Evolutionary conservation across 2,113 vertebrate genomes (phyloP), one percentile per base, ranked within the genome.

Genomic region (Aegotheles bennettii): DNA sequence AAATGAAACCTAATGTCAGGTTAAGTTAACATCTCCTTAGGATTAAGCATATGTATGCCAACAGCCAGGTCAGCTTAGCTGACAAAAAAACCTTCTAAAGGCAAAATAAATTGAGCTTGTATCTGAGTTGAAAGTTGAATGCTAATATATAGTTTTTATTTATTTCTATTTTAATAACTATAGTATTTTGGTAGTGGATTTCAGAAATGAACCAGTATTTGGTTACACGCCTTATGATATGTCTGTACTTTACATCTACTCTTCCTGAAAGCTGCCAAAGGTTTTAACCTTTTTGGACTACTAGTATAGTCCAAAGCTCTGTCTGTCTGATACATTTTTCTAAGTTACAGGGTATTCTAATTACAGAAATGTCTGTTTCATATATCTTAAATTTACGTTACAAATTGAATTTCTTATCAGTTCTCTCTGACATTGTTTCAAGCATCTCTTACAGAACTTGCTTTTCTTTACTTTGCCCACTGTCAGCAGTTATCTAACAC

Each of bases 21-120:
- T 76, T 85, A 85, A 93, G 70, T 88, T 83, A 90, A 93, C 16
- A 28, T 68, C 50, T 95, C 67, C 53, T 73, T 73, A 90, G 71
- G 26, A 63, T 83, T 94, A 91, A 90, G 20, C 17, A 31, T 29
- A 56, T 19, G 36, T 60, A 69, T 43, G 43, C 67, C 13, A 4
- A 75, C 84, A 91, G 53, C 40, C 64, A 60, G 33, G 64, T 83
- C 85, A 80, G 57, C 11, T 93, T 65, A 83, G 70, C 36, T 85
- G 61, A 85, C 57, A 51, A 38, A 87, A 89, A 82, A 40, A 87
- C 79, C 11, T 90, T 91, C 64, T 76, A 59, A 83, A 88, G 54
- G 7, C 28, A 73, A 36, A 76, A 73, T 31, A 92, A 71, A 88
- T 12, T 56, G 21, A 71, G 7, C 1, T 31, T 63, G 9, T 47